Percentiles rank a stretch among this genome's conserved stretches.
phyloP scores from a whole-genome alignment of 2,113 vertebrate species.

The Lutjanus erythropterus region DNA sequence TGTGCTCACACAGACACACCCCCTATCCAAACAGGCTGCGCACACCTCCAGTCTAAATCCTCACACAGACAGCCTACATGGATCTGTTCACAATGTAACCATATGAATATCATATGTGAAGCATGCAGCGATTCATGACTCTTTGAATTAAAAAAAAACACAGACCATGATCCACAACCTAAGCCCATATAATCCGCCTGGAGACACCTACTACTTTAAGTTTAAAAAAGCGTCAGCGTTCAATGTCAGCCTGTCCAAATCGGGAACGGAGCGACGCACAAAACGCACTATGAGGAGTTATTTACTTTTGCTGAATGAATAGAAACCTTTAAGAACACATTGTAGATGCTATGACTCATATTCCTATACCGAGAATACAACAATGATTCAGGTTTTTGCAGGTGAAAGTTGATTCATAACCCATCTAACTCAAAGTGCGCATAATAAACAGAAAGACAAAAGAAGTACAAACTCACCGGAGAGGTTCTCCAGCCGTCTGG shows the following conservation, averaged over 20 bases:
- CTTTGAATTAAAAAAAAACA: neutral
- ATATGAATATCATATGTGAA: neutral
- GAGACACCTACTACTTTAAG: neutral
- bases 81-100: slow-evolving; percentile 9
- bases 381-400: neutral
- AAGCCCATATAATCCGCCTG: neutral
- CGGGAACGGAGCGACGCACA: neutral
- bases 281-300: neutral
- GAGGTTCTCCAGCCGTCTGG: slow-evolving; percentile 48
- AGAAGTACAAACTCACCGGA: slow-evolving; percentile 70
- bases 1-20: slow-evolving; percentile 69
- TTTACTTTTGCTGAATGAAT: neutral
- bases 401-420: neutral
- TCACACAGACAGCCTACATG: neutral
- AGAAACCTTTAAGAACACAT: neutral
- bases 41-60: slow-evolving; percentile 21
- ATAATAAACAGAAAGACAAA: slow-evolving; percentile 26
- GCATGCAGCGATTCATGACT: neutral
- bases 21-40: slow-evolving; percentile 41
- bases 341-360: neutral
- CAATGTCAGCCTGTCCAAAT: neutral
- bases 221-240: neutral
- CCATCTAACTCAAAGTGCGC: neutral
- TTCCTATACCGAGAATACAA: neutral
- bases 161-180: neutral